A percentile compares a stretch with the other conserved stretches of the same genome.
Evolutionary conservation across 2,888 invertebrate genomes (phyloP).

Genomic region (Tryphoninae sp.): DNA sequence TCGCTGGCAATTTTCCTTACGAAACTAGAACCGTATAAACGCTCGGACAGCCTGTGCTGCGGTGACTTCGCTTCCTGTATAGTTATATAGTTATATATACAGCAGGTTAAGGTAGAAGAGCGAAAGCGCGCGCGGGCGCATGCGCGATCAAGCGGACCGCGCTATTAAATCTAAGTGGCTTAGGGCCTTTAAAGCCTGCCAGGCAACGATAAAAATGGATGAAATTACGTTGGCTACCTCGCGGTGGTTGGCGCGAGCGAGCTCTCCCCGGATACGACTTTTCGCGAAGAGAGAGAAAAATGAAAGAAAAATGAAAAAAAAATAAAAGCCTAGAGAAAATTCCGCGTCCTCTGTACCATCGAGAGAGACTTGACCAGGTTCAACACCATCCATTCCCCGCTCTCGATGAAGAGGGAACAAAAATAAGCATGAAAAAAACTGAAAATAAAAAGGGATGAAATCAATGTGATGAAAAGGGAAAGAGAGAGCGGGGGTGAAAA

Average conservation of each 20-base stretch:
- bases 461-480: conserved; percentile 25
- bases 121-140: conserved; percentile 48
- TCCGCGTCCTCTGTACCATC: conserved; percentile 56
- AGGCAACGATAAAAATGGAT: conserved; percentile 77
- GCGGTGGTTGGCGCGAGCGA: conserved; percentile 5
- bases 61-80: conserved; percentile 19
- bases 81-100: neutral
- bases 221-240: conserved; percentile 73
- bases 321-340: neutral
- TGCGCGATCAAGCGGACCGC: conserved; percentile 63
- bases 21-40: conserved; percentile 35
- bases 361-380: conserved; percentile 42
- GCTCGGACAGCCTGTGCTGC: conserved; percentile 28
- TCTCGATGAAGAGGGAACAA: conserved; percentile 2
- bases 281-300: conserved; percentile 19
- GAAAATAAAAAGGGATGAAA: conserved; percentile 20
- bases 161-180: conserved; percentile 80
- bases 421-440: conserved; percentile 37
- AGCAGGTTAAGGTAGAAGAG: conserved; percentile 26
- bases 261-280: conserved; percentile 29
- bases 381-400: conserved; percentile 28
- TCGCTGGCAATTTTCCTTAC: conserved; percentile 38
- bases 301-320: conserved; percentile 10
- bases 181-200: conserved; percentile 76
- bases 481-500: neutral